Conservation (phyloP, 2,113 vertebrate genomes). For the Hyperopisus bebe region DNA sequence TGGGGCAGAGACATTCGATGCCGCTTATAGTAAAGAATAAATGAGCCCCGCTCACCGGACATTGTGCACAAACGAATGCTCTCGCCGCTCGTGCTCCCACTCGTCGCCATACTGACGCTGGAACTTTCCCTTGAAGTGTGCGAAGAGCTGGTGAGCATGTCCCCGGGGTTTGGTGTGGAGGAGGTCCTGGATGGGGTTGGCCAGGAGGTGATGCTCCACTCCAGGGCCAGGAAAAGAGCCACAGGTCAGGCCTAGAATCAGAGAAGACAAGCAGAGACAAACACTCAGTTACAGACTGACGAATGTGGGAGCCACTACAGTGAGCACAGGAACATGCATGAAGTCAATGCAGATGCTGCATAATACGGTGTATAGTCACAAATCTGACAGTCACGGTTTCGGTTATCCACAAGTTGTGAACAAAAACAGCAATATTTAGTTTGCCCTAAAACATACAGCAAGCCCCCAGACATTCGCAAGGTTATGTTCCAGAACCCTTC, state of each 20-base stretch:
- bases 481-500: too few species aligned
- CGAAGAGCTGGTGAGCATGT: constrained; percentile 54
- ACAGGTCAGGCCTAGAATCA: constrained; percentile 53
- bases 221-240: constrained; percentile 57
- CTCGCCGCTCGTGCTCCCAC: constrained; percentile 61
- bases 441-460: too few species aligned
- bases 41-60: constrained; percentile 51
- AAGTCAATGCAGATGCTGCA: not conserved
- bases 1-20: not conserved
- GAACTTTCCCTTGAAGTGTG: constrained; percentile 55
- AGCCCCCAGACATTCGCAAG: too few species aligned
- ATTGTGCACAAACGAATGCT: constrained; percentile 67
- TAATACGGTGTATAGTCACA: not conserved
- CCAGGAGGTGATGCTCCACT: constrained; percentile 64
- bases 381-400: not conserved
- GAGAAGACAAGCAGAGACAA: not conserved
- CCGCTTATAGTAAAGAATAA: not conserved
- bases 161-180: constrained; percentile 52
- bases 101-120: constrained; percentile 47
- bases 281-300: not conserved
- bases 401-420: not conserved
- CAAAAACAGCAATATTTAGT: too few species aligned
- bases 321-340: not conserved
- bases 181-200: constrained; percentile 73
- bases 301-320: not conserved